These are phyloP conservation scores for Hypomecis punctinalis DNA, from an alignment of 2,888 invertebrate species.

Conservation along the genomic window DNA sequence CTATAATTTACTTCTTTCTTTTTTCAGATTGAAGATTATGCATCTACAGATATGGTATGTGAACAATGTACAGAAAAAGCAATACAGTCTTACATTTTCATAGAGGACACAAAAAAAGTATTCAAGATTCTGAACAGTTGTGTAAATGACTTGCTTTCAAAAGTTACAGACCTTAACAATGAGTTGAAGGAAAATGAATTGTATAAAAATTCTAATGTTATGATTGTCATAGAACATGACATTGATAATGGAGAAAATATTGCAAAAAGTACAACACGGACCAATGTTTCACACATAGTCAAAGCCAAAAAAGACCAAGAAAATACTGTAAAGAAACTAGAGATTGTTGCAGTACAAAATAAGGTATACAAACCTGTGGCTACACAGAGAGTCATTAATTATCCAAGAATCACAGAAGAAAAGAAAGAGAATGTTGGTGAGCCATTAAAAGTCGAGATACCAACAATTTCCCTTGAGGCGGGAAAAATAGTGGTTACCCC, in stretches of 20 bases:
- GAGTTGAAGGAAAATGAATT: conserved; percentile 44
- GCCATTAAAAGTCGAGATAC: conserved; percentile 33
- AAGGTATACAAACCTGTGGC: conserved; percentile 36
- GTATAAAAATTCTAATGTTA: conserved; percentile 55
- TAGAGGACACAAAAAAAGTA: conserved; percentile 57
- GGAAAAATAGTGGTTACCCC: conserved; percentile 56
- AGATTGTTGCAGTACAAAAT: conserved; percentile 20
- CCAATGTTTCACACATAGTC: conserved; percentile 47
- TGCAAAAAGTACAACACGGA: conserved; percentile 43
- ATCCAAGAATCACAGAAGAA: conserved; percentile 33
- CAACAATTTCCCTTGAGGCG: conserved; percentile 49
- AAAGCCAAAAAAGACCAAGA: conserved; percentile 36
- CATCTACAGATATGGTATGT: conserved; percentile 54
- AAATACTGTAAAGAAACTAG: neutral
- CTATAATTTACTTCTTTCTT: too few relatives aligned
- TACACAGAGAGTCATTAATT: conserved; percentile 33
- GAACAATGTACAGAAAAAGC: conserved; percentile 57
- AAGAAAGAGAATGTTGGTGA: neutral
- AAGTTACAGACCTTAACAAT: conserved; percentile 52
- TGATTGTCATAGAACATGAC: conserved; percentile 62
- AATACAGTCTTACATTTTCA: conserved; percentile 60
- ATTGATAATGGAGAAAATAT: conserved; percentile 47
- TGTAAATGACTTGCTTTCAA: conserved; percentile 57
- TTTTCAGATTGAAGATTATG: conserved; percentile 55
- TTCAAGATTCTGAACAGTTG: conserved; percentile 55